A percentile compares a stretch with the other conserved stretches of the same genome.
These are phyloP conservation scores for Lepisosteus osseus DNA, from an alignment of 2,113 vertebrate species.

Conservation along the genomic window DNA sequence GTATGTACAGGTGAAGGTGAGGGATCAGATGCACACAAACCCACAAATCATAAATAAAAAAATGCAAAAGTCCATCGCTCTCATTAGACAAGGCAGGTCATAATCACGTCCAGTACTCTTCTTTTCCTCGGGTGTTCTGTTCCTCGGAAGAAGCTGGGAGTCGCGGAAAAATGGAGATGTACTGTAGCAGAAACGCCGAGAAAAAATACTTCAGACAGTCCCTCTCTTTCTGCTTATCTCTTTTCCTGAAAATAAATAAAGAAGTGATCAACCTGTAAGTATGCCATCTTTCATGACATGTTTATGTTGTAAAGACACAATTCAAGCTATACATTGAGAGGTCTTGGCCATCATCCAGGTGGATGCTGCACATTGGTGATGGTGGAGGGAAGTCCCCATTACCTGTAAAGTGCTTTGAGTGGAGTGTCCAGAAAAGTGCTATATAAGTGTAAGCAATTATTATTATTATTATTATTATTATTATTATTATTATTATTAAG, in stretches of 20 bases:
- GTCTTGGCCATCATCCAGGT: too few relatives aligned
- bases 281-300: too few relatives aligned
- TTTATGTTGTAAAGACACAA: too few relatives aligned
- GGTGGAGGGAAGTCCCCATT: too few relatives aligned
- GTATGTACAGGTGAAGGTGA: conserved; percentile 64
- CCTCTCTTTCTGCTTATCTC: conserved; percentile 59
- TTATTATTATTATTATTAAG: too few relatives aligned
- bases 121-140: conserved; percentile 17
- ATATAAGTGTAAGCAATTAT: too few relatives aligned
- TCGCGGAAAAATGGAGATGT: neutral
- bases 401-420: too few relatives aligned
- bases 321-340: too few relatives aligned
- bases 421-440: too few relatives aligned
- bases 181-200: neutral
- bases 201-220: conserved; percentile 1
- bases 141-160: conserved; percentile 3
- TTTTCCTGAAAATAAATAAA: conserved; percentile 55
- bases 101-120: conserved; percentile 25
- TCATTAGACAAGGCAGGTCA: conserved; percentile 40
- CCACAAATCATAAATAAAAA: conserved; percentile 65
- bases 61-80: conserved; percentile 46
- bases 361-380: too few relatives aligned
- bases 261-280: neutral
- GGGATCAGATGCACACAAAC: conserved; percentile 36
- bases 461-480: too few relatives aligned